A percentile compares a stretch with the other conserved stretches of the same genome.
phyloP scores from a whole-genome alignment of 2,113 vertebrate genomes.

The Channa maculata region DNA sequence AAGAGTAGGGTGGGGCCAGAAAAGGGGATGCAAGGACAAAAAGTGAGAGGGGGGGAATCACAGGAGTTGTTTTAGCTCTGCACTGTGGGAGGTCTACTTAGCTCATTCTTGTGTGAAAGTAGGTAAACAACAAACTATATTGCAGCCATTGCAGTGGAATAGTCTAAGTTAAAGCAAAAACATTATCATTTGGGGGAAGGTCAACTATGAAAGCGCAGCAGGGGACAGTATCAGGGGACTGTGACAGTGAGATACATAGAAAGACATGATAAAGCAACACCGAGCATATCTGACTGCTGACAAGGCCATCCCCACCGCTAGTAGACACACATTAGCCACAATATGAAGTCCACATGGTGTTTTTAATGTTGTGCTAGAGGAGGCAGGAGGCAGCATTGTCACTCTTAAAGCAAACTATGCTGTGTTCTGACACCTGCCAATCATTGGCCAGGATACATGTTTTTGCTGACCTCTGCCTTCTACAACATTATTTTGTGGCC shows the following conservation, averaged over 20 bases:
- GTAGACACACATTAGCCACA: conserved; percentile 7
- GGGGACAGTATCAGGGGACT: conserved; percentile 41
- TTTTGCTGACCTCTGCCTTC: too few relatives aligned
- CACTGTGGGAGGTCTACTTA: neutral
- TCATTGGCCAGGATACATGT: too few relatives aligned
- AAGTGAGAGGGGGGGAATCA: neutral
- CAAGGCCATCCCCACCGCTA: conserved; percentile 38
- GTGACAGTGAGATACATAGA: conserved; percentile 32
- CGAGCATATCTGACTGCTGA: conserved; percentile 47
- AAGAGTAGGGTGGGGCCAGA: conserved; percentile 3
- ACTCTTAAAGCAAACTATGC: too few relatives aligned
- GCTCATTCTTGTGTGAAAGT: conserved; percentile 9
- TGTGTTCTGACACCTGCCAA: too few relatives aligned
- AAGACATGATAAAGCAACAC: conserved; percentile 20
- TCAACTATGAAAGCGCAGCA: conserved; percentile 32
- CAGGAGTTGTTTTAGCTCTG: neutral
- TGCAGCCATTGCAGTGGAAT: conserved; percentile 10
- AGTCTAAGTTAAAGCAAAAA: conserved; percentile 1
- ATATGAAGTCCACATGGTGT: too few relatives aligned
- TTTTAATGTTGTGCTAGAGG: too few relatives aligned
- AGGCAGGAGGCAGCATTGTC: too few relatives aligned
- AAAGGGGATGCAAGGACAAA: neutral
- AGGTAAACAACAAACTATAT: neutral
- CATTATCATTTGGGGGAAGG: conserved; percentile 32
- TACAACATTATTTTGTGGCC: too few relatives aligned